A percentile compares a stretch with the other conserved stretches of the same genome.
Evolutionary conservation across 2,888 invertebrate species (phyloP).

Genomic region (Mythimna lalbum): DNA sequence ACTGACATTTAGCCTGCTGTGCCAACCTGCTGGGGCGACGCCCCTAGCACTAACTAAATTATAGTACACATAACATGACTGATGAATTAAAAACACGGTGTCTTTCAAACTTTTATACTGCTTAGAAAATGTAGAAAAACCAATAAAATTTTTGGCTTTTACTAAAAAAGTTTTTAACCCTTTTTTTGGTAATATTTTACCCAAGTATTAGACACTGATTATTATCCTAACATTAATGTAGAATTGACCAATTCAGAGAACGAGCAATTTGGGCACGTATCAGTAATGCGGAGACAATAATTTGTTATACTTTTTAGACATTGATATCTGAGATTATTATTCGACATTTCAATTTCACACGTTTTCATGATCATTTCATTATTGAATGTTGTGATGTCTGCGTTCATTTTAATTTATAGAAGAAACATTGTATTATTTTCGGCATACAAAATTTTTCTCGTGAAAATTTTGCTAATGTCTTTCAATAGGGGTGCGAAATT

Average conservation of each 20-base stretch:
- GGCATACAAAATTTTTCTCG: conserved; percentile 85
- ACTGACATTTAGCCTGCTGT: conserved; percentile 82
- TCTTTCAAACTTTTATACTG: conserved; percentile 67
- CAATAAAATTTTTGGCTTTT: conserved; percentile 56
- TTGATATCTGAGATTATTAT: conserved; percentile 45
- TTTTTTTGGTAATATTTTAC: conserved; percentile 62
- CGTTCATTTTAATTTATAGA: conserved; percentile 40
- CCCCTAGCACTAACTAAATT: conserved; percentile 62
- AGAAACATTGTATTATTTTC: conserved; percentile 53
- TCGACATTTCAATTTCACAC: conserved; percentile 29
- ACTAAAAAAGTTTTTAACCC: conserved; percentile 58
- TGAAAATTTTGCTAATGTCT: conserved; percentile 86
- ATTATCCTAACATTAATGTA: conserved; percentile 37
- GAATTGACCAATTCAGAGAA: conserved; percentile 69
- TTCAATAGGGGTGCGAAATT: conserved; percentile 76
- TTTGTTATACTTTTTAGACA: conserved; percentile 59
- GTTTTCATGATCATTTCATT: conserved; percentile 40
- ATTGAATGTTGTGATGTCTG: conserved; percentile 48
- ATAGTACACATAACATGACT: conserved; percentile 67
- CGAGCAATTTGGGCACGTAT: conserved; percentile 50
- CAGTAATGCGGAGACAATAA: conserved; percentile 70
- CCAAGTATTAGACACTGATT: conserved; percentile 57
- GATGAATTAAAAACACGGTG: conserved; percentile 74
- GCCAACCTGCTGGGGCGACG: conserved; percentile 74
- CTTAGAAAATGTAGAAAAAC: conserved; percentile 40